phyloP scores from a whole-genome alignment of 2,888 invertebrate genomes.

The Cancer borealis region DNA sequence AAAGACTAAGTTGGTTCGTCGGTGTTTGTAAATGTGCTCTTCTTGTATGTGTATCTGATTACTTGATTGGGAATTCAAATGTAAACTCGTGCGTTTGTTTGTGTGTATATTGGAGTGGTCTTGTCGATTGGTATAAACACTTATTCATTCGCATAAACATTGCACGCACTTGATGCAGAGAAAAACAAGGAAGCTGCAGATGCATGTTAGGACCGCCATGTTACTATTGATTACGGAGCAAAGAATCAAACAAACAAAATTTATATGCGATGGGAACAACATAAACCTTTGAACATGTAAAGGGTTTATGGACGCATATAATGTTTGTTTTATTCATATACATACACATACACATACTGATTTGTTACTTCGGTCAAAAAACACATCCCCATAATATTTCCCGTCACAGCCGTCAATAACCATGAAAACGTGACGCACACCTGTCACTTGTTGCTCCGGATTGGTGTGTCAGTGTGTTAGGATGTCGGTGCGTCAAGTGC shows the following conservation, averaged over 20 bases:
- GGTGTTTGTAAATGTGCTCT: conserved; percentile 7
- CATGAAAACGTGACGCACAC: background rate
- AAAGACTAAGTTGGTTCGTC: background rate
- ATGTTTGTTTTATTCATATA: background rate
- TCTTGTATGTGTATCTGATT: background rate
- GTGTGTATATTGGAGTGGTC: background rate
- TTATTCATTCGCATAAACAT: too few relatives aligned
- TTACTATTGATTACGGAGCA: too few relatives aligned
- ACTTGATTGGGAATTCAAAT: conserved; percentile 8
- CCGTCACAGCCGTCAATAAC: background rate
- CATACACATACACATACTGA: background rate
- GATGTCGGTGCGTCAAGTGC: background rate
- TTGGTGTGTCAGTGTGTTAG: background rate
- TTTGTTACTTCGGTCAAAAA: background rate
- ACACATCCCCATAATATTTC: background rate
- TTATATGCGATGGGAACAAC: too few relatives aligned
- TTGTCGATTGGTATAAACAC: too few relatives aligned
- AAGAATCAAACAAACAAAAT: too few relatives aligned
- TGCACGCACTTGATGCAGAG: too few relatives aligned
- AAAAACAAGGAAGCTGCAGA: too few relatives aligned
- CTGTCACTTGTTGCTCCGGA: background rate
- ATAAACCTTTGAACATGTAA: too few relatives aligned
- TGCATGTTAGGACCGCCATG: too few relatives aligned
- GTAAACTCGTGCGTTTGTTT: background rate
- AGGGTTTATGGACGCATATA: too few relatives aligned